Evolutionary conservation across 2,888 invertebrate genomes (phyloP), one percentile per base, ranked within the genome.

Genomic region (Drosophila paranaensis): DNA sequence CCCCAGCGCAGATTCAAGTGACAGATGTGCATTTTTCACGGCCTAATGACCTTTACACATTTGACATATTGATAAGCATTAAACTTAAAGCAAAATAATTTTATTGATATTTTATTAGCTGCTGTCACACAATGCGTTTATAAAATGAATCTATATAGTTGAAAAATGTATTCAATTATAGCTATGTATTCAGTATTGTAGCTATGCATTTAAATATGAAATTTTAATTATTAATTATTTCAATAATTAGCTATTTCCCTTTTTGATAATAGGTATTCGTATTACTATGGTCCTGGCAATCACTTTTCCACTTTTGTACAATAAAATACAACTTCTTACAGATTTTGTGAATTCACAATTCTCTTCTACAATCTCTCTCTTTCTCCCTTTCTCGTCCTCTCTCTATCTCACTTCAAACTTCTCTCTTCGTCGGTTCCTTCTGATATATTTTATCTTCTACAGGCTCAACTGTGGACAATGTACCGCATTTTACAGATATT

Each of bases 11-110:
- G 9, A 20, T 11, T 16, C 33, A 39, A 16, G 33, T 45, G 46
- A 46, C 75, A 63, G 43, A 43, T 69, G 61, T 55, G 58, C 55
- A 75, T 60, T 60, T 60, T 25, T 55, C 58, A 60, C 60, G 61
- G 43, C 60, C 51, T 61, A 74, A 64, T 74, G 64, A 77, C 71
- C 71, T 68, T 54, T 27, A 71, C 55, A 43, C 16, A 20, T 9
- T 35, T 40, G 20, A 58, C 40, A 30, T 14, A 58, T 40, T 14
- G 16, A 30, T 33, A 10, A 11, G 14, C 30, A 30, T 11, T 13
- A 39, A 58, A 42, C 30, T 55, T 20, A 30, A 35, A 3, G 20
- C 20, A 13, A 13, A 2, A 33, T 33, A 33, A 33, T 50, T 20
- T 46, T 39, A 37, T 33, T 16, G 6, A 20, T 56, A 20, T 43